Percentiles rank a stretch among this genome's conserved stretches.
Evolutionary conservation across 2,797 vertebrate species (phyloP).

Genomic region (Peromyscus eremicus): DNA sequence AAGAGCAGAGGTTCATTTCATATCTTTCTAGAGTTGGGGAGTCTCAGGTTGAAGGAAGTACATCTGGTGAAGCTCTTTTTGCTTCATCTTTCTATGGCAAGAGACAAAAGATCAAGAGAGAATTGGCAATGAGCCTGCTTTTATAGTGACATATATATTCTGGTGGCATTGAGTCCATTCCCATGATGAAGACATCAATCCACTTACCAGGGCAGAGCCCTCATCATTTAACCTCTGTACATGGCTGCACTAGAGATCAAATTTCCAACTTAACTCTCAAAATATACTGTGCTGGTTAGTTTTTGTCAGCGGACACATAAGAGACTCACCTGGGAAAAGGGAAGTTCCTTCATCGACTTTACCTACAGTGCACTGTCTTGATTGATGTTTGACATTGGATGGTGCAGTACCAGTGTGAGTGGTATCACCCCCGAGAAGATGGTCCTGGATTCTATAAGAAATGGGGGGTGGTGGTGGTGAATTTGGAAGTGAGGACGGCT

Average conservation of each 20-base stretch:
- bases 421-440: neutral
- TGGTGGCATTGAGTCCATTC: neutral
- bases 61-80: neutral
- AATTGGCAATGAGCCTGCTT: neutral
- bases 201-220: neutral
- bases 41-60: neutral
- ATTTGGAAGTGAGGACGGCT: no score
- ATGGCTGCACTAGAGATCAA: neutral
- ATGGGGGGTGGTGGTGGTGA: neutral
- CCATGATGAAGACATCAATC: neutral
- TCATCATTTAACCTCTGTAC: neutral
- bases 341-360: neutral
- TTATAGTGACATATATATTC: neutral
- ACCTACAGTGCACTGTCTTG: neutral
- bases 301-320: neutral
- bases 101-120: neutral
- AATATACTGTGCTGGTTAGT: neutral
- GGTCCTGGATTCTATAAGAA: neutral
- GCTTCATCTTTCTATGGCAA: neutral
- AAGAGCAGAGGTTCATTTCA: neutral
- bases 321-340: neutral
- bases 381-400: no score
- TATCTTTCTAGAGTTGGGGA: neutral
- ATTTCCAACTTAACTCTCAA: neutral
- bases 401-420: neutral